phyloP scores from a whole-genome alignment of 2,888 invertebrate species.

The Thelaira solivaga region DNA sequence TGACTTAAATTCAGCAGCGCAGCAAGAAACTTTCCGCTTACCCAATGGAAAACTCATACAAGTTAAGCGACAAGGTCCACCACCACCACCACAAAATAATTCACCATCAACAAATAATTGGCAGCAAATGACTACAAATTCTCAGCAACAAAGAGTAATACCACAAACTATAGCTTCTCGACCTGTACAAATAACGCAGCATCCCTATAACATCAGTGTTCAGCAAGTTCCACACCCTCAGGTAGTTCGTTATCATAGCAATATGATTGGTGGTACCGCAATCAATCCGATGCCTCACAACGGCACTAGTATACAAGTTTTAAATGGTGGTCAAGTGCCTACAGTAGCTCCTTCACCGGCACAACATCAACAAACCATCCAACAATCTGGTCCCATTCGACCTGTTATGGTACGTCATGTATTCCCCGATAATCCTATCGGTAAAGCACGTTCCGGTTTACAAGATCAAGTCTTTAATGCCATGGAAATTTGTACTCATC shows the following conservation, averaged over 20 bases:
- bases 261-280: slow-evolving; percentile 52
- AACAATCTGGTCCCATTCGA: slow-evolving; percentile 47
- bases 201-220: slow-evolving; percentile 58
- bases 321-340: slow-evolving; percentile 63
- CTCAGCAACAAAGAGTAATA: slow-evolving; percentile 51
- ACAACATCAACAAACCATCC: slow-evolving; percentile 32
- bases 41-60: slow-evolving; percentile 77
- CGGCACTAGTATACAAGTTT: slow-evolving; percentile 62
- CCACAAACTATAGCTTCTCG: slow-evolving; percentile 57
- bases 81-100: slow-evolving; percentile 47
- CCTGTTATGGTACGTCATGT: slow-evolving; percentile 70
- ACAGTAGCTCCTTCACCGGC: slow-evolving; percentile 23
- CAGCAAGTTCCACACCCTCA: slow-evolving; percentile 66
- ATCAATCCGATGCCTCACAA: slow-evolving; percentile 56
- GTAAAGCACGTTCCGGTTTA: slow-evolving; percentile 72
- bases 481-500: slow-evolving; percentile 76
- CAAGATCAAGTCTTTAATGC: slow-evolving; percentile 75
- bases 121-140: slow-evolving; percentile 57
- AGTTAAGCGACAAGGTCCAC: slow-evolving; percentile 74
- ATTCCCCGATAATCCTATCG: slow-evolving; percentile 72
- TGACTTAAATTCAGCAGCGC: slow-evolving; percentile 77
- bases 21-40: slow-evolving; percentile 76
- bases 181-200: slow-evolving; percentile 63
- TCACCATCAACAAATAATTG: slow-evolving; percentile 54
- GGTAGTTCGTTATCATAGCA: slow-evolving; percentile 66